These are phyloP conservation scores for Cephalotes varians DNA, from an alignment of 2,888 invertebrate species.

Conservation along the genomic window DNA sequence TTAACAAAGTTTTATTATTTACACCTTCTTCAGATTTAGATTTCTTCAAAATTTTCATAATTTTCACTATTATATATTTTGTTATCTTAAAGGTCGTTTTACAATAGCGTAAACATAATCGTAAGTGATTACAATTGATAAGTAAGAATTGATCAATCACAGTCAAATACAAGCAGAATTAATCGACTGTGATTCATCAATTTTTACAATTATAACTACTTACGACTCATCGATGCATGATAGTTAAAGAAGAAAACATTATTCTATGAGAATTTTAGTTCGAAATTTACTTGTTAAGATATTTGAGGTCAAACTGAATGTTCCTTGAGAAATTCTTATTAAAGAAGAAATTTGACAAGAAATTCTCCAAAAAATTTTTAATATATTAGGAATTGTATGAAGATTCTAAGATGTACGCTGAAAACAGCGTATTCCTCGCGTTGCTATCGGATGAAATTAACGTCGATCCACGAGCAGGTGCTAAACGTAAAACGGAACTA, in stretches of 20 bases:
- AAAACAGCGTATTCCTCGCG: neutral
- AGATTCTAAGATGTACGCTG: neutral
- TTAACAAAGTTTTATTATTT: too few species aligned
- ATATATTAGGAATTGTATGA: neutral
- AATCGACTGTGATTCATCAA: too few species aligned
- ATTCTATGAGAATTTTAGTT: neutral
- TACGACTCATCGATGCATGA: neutral
- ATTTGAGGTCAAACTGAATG: neutral
- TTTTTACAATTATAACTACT: too few species aligned
- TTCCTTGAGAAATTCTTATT: neutral
- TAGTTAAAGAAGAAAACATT: neutral
- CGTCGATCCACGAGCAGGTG: neutral
- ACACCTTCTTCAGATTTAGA: too few species aligned
- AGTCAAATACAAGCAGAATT: too few species aligned
- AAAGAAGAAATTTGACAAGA: neutral
- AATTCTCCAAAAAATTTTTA: neutral
- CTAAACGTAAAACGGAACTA: conserved; percentile 14
- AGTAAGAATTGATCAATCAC: too few species aligned
- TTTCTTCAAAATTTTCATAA: too few species aligned
- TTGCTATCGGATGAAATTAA: conserved; percentile 29
- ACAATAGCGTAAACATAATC: too few species aligned
- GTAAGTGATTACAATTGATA: too few species aligned
- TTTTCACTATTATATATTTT: too few species aligned
- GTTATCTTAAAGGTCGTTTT: too few species aligned
- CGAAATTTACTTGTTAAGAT: neutral